phyloP scores from a whole-genome alignment of 2,113 vertebrate species.

The Plestiodon gilberti region DNA sequence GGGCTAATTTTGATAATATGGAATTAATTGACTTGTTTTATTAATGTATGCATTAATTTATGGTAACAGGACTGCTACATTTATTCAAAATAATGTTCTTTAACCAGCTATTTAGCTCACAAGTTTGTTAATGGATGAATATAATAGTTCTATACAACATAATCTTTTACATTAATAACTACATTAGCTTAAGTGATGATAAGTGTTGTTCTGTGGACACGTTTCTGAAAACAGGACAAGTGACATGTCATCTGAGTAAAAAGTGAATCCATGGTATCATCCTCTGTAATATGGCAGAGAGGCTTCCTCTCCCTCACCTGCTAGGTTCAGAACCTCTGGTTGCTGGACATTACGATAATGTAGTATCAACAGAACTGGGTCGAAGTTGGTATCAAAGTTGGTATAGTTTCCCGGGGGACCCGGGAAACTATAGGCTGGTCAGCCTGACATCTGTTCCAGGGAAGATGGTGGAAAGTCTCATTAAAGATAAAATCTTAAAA shows the following conservation, averaged over 20 bases:
- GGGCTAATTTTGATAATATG: not conserved
- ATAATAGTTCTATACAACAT: not conserved
- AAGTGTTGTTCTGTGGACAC: not conserved
- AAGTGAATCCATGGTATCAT: not conserved
- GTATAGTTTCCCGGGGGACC: no score
- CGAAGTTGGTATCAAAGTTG: not conserved
- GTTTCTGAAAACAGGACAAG: not conserved
- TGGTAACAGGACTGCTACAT: not conserved
- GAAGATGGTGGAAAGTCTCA: no score
- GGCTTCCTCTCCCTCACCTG: not conserved
- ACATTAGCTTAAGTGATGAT: not conserved
- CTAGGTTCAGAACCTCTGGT: not conserved
- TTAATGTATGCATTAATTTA: slow-evolving; percentile 1
- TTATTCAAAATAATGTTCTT: slow-evolving; percentile 1
- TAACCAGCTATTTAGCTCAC: not conserved
- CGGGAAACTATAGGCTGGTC: no score
- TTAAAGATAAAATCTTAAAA: no score
- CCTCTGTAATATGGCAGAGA: not conserved
- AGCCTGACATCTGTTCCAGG: no score
- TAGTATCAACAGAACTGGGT: not conserved
- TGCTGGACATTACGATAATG: not conserved
- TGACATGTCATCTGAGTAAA: not conserved
- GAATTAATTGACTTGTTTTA: not conserved
- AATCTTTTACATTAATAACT: not conserved
- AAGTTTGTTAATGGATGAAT: slow-evolving; percentile 6